Evolutionary conservation across 2,888 invertebrate genomes (phyloP).

Genomic region (Pammene aurita): DNA sequence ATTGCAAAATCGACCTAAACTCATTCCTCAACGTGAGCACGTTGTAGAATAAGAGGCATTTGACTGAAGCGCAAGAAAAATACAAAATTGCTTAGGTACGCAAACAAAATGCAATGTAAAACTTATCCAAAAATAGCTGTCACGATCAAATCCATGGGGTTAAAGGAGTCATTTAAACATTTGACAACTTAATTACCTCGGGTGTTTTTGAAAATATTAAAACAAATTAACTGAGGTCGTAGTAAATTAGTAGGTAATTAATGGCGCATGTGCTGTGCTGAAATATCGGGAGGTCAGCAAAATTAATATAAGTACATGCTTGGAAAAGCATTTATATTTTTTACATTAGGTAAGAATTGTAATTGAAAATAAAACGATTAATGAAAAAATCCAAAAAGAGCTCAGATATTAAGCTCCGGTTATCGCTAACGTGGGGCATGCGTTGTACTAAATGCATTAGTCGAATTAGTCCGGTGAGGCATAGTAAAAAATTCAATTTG

Average conservation of each 20-base stretch:
- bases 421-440: slow-evolving; percentile 57
- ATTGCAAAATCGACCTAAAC: no score
- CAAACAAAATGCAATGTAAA: neutral
- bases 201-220: slow-evolving; percentile 1
- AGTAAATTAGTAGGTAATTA: neutral
- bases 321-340: no score
- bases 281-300: neutral
- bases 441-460: slow-evolving; percentile 77
- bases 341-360: no score
- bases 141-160: slow-evolving; percentile 14
- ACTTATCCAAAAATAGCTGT: slow-evolving; percentile 13
- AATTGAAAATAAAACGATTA: slow-evolving; percentile 1
- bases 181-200: slow-evolving; percentile 20
- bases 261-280: no score
- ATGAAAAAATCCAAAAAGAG: slow-evolving; percentile 28
- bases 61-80: no score
- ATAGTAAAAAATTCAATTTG: slow-evolving; percentile 81
- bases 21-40: no score
- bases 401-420: slow-evolving; percentile 49
- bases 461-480: slow-evolving; percentile 78
- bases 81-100: neutral
- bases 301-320: neutral
- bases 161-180: slow-evolving; percentile 12
- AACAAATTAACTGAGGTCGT: neutral
- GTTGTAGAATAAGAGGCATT: neutral